Evolutionary conservation across 2,113 vertebrate species (phyloP).

Genomic region (Platysteira castanea): DNA sequence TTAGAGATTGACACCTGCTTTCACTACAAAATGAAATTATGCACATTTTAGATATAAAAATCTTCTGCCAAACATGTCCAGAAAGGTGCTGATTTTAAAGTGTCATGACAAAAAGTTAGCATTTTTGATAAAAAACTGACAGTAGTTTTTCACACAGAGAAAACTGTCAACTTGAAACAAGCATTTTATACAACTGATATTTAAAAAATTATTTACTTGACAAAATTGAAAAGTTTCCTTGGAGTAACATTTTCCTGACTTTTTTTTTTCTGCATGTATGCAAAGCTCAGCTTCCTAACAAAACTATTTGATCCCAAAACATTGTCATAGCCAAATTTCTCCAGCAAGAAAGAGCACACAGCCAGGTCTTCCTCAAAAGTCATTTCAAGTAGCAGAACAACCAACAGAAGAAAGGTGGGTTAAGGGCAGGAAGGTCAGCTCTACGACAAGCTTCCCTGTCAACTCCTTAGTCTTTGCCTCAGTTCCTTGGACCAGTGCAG

Average conservation of each 20-base stretch:
- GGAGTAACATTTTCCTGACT: background rate
- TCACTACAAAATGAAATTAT: background rate
- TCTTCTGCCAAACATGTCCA: background rate
- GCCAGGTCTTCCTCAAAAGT: background rate
- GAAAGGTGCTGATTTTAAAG: background rate
- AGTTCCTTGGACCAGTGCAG: background rate
- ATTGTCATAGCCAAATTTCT: background rate
- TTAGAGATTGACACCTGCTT: background rate
- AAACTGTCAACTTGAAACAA: background rate
- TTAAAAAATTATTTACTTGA: background rate
- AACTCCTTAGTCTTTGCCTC: background rate
- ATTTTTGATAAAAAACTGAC: background rate
- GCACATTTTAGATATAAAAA: background rate
- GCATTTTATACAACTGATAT: background rate
- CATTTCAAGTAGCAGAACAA: background rate
- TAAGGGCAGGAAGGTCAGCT: background rate
- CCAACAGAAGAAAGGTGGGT: background rate
- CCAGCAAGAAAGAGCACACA: background rate
- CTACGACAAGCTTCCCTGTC: background rate
- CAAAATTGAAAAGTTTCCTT: background rate
- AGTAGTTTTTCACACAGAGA: background rate
- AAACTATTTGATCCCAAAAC: background rate
- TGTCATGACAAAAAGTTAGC: background rate
- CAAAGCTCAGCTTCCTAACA: background rate
- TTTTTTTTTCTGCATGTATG: background rate